A percentile compares a stretch with the other conserved stretches of the same genome.
Conservation (phyloP, 2,888 invertebrate species). For the Melinopterus prodromus region DNA sequence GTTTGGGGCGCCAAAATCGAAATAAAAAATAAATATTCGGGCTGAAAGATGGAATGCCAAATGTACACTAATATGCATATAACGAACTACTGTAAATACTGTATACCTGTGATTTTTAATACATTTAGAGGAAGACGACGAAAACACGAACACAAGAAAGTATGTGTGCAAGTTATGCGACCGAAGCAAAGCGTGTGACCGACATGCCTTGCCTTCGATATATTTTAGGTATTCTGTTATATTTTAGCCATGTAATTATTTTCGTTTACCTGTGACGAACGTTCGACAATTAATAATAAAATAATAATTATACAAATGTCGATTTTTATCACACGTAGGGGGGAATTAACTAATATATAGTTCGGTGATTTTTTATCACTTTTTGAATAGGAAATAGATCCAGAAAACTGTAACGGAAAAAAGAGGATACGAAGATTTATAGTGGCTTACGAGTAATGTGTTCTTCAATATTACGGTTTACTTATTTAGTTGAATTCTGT, state of each 20-base stretch:
- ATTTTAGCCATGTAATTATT: slow-evolving; percentile 23
- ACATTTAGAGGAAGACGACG: neutral
- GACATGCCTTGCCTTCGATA: slow-evolving; percentile 1
- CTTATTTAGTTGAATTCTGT: slow-evolving; percentile 42
- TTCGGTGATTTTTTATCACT: slow-evolving; percentile 44
- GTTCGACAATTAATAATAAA: slow-evolving; percentile 19
- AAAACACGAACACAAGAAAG: neutral
- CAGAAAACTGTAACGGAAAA: slow-evolving; percentile 12
- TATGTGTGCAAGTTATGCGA: neutral
- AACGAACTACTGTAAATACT: slow-evolving; percentile 23
- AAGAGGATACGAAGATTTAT: slow-evolving; percentile 5
- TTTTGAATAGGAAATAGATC: slow-evolving; percentile 38
- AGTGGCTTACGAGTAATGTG: slow-evolving; percentile 42
- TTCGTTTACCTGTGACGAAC: slow-evolving; percentile 43
- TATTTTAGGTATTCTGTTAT: neutral
- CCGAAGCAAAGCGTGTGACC: neutral
- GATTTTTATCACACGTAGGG: slow-evolving; percentile 43
- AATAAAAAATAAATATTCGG: neutral
- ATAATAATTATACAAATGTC: neutral
- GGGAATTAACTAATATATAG: slow-evolving; percentile 37
- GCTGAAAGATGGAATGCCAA: slow-evolving; percentile 30
- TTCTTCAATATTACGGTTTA: slow-evolving; percentile 40
- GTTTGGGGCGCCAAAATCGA: neutral
- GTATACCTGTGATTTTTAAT: slow-evolving; percentile 29
- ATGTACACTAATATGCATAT: neutral